Conservation (phyloP, 35 echinoderm and acorn worm species). For the Chiridota heheva region DNA sequence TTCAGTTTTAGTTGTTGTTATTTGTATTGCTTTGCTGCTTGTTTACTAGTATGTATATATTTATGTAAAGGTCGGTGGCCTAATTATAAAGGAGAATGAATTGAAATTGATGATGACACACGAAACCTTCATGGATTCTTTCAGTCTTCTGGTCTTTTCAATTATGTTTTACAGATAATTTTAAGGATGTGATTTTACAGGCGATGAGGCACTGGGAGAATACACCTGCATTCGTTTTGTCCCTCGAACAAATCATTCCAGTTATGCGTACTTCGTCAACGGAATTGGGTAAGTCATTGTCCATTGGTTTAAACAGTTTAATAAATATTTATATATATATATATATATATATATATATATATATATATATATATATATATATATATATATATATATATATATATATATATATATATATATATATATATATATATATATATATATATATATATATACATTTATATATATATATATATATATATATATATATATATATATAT, state of each 20-base stretch:
- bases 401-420: not conserved
- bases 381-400: not conserved
- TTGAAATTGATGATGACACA: no score
- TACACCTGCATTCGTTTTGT: conserved; percentile 71
- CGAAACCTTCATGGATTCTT: no score
- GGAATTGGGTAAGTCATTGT: conserved; percentile 41
- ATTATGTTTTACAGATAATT: conserved; percentile 39
- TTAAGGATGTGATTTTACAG: conserved; percentile 32
- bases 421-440: not conserved
- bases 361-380: not conserved
- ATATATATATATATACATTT: no score
- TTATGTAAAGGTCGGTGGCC: no score
- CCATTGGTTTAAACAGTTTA: not conserved
- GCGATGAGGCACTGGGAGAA: conserved; percentile 72
- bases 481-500: no score
- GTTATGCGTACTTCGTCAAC: conserved; percentile 40
- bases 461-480: not conserved
- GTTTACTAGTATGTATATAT: no score
- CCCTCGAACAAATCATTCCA: conserved; percentile 49
- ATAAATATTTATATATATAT: not conserved
- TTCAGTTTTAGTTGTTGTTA: no score
- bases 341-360: not conserved
- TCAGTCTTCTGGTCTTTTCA: no score
- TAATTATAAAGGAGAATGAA: no score
- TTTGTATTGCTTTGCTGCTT: no score